phyloP scores from a whole-genome alignment of 2,113 vertebrate genomes.

The Psilopsiagon aurifrons region DNA sequence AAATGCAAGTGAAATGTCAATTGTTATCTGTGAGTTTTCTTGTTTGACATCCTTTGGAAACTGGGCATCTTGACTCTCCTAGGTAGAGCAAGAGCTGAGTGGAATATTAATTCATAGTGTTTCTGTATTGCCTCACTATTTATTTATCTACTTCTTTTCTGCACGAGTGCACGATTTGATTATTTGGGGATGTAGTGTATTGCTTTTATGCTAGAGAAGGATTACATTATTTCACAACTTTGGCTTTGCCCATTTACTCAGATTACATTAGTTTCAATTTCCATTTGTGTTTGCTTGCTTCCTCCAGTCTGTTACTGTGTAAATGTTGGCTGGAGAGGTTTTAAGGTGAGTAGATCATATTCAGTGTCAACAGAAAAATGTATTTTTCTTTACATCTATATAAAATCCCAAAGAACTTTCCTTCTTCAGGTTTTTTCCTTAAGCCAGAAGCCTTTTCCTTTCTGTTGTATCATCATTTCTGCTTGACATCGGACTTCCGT shows the following conservation, averaged over 20 bases:
- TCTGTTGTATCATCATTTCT: background rate
- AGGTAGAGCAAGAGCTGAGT: background rate
- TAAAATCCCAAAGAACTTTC: background rate
- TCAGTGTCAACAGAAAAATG: background rate
- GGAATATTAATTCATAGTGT: background rate
- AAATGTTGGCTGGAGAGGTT: background rate
- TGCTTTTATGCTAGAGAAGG: background rate
- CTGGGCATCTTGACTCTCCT: rapidly evolving
- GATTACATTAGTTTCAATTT: background rate
- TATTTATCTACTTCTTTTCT: background rate
- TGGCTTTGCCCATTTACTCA: background rate
- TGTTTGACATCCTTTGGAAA: background rate
- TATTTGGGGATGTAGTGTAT: background rate
- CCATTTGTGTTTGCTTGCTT: background rate
- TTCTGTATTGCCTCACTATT: background rate
- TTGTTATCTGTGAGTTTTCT: background rate
- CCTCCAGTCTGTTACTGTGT: background rate
- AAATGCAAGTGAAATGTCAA: background rate
- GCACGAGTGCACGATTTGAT: background rate
- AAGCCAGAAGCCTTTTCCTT: background rate
- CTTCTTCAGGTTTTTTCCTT: background rate
- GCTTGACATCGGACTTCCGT: background rate
- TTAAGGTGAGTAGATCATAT: background rate
- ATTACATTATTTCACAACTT: background rate
- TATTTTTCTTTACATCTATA: background rate